Evolutionary conservation across 2,888 invertebrate species (phyloP).

Genomic region (Oscheius sp.): DNA sequence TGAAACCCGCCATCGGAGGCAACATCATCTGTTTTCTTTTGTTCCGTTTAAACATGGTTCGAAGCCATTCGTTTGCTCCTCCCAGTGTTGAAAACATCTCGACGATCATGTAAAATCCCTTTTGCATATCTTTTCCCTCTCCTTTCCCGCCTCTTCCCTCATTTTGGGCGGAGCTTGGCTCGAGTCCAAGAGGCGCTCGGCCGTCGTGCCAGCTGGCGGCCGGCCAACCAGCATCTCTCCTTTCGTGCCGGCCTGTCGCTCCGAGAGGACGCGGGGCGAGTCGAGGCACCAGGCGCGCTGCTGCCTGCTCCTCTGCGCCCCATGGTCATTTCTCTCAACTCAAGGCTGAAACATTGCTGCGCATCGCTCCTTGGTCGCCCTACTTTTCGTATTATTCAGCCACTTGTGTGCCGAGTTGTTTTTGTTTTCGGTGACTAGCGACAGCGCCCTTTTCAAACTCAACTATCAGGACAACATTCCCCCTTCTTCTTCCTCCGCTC

Average conservation of each 20-base stretch:
- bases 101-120: background rate
- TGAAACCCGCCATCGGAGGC: no score
- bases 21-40: no score
- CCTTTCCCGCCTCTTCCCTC: constrained; percentile 6
- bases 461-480: no score
- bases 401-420: no score
- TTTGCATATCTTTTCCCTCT: constrained; percentile 32
- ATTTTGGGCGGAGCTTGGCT: constrained; percentile 31
- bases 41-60: background rate
- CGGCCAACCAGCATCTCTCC: background rate
- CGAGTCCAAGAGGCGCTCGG: constrained; percentile 25
- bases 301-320: constrained; percentile 10
- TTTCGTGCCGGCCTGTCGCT: constrained; percentile 11
- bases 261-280: background rate
- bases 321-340: constrained; percentile 6
- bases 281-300: constrained; percentile 3
- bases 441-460: no score
- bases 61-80: background rate
- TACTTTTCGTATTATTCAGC: no score
- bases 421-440: no score
- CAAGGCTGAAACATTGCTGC: no score
- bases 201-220: constrained; percentile 22
- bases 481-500: no score
- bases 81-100: constrained; percentile 2
- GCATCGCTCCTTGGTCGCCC: no score